Conservation (phyloP, 37 sponge, comb jelly and placozoan genomes). For the Oopsacas minuta region DNA sequence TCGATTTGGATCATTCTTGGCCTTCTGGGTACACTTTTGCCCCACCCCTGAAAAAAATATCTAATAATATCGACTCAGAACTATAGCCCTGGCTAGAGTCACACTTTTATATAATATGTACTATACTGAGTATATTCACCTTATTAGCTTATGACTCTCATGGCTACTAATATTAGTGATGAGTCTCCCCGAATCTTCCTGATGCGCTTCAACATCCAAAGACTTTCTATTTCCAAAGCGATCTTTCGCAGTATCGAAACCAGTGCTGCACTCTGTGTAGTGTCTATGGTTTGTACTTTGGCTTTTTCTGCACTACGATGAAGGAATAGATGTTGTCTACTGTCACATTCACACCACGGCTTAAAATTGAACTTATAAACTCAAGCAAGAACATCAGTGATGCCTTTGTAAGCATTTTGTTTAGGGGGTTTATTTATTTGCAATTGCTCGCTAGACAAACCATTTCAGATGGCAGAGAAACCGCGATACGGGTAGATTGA, state of each 20-base stretch:
- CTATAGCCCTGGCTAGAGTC: background rate
- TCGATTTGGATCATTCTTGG: too few relatives aligned
- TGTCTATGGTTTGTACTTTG: constrained; percentile 1
- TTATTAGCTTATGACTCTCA: background rate
- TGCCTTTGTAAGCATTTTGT: constrained; percentile 15
- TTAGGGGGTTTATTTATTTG: background rate
- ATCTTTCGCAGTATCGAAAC: constrained; percentile 15
- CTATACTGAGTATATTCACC: background rate
- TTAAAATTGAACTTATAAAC: constrained; percentile 9
- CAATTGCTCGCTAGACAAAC: background rate
- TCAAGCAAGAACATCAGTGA: constrained; percentile 22
- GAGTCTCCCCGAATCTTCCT: background rate
- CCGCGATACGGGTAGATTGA: background rate
- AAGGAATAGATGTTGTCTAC: constrained; percentile 33
- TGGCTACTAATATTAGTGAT: background rate
- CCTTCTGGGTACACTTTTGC: too few relatives aligned
- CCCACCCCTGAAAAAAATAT: too few relatives aligned
- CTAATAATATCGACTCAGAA: background rate
- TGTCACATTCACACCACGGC: constrained; percentile 40
- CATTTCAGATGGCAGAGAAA: constrained; percentile 25
- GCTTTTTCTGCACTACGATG: constrained; percentile 38
- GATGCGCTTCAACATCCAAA: background rate
- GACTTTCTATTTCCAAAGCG: constrained; percentile 20
- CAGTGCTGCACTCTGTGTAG: constrained; percentile 8
- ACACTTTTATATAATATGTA: background rate